Percentiles rank a stretch among this genome's conserved stretches.
These are phyloP conservation scores for Macrophya alboannulata DNA, from an alignment of 2,888 invertebrate genomes.

Conservation along the genomic window DNA sequence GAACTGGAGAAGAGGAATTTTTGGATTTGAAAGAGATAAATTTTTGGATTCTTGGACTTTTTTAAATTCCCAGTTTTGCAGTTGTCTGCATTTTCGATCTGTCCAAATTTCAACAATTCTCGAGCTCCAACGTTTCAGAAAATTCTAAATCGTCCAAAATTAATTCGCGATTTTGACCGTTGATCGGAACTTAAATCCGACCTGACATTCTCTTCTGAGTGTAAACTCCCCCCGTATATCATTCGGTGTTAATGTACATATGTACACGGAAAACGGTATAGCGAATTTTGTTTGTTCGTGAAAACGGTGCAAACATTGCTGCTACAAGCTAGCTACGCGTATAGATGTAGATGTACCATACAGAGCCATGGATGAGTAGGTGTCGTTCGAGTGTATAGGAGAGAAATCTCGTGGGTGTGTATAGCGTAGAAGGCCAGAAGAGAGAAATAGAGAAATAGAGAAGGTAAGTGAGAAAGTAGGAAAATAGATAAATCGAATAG, in stretches of 20 bases:
- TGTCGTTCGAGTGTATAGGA: neutral
- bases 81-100: too few relatives aligned
- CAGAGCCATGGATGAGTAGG: neutral
- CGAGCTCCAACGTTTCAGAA: too few relatives aligned
- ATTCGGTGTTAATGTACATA: neutral
- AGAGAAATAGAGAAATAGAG: neutral
- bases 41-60: too few relatives aligned
- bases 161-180: too few relatives aligned
- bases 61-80: too few relatives aligned
- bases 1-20: too few relatives aligned
- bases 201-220: neutral
- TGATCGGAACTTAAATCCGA: too few relatives aligned
- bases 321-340: neutral
- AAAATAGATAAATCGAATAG: neutral
- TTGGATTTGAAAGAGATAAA: too few relatives aligned
- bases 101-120: too few relatives aligned
- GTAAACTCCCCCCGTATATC: neutral
- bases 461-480: neutral
- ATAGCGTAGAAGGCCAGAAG: neutral
- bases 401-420: neutral
- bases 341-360: neutral
- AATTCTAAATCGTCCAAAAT: too few relatives aligned
- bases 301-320: slow-evolving; percentile 23
- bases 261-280: neutral
- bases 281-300: slow-evolving; percentile 32